Conservation (phyloP, 2,113 vertebrate species). For the Marmota monax region DNA sequence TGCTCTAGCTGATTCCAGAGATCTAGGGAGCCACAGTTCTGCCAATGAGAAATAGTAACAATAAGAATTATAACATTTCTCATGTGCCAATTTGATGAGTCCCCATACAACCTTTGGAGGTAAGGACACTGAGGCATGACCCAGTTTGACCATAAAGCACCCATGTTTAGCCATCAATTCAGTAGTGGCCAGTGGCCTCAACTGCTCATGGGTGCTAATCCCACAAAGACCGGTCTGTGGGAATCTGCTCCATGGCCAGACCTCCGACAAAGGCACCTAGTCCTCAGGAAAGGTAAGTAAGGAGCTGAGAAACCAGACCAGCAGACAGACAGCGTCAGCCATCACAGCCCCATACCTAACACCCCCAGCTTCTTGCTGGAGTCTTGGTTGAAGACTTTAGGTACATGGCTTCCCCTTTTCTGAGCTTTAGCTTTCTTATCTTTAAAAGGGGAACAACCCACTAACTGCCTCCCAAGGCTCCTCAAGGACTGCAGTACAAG, state of each 20-base stretch:
- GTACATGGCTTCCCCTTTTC: not conserved
- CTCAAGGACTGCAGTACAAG: not conserved
- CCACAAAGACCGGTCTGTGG: not conserved
- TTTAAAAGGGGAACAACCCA: slow-evolving; percentile 3
- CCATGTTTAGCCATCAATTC: not conserved
- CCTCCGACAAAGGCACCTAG: not conserved
- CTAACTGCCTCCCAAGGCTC: not conserved
- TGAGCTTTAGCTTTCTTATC: not conserved
- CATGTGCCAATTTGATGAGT: not conserved
- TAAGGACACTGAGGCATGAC: not conserved
- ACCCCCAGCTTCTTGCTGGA: not conserved
- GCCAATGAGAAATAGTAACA: not conserved
- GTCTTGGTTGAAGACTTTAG: not conserved
- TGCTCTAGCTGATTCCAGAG: not conserved
- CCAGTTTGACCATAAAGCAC: not conserved
- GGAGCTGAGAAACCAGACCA: not conserved
- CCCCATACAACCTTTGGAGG: not conserved
- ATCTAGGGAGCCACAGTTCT: not conserved
- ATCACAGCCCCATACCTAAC: not conserved
- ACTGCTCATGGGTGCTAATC: not conserved
- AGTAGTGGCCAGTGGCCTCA: not conserved
- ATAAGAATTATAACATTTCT: not conserved
- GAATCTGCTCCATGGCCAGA: not conserved
- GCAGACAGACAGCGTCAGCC: not conserved
- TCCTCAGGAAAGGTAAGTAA: not conserved